phyloP scores from a whole-genome alignment of 2,797 vertebrate species.

The Myripristis murdjan region DNA sequence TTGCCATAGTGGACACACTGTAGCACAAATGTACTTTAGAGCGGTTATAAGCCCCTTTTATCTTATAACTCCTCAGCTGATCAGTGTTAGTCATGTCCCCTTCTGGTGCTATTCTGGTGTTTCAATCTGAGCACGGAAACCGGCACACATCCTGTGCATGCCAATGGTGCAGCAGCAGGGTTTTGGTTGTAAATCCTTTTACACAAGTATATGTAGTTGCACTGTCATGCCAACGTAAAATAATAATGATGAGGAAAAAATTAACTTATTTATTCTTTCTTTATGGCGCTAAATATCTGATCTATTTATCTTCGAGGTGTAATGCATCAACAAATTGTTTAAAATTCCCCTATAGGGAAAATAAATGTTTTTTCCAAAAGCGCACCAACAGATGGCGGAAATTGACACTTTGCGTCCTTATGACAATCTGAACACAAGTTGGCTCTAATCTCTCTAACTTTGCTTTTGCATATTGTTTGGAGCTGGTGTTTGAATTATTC shows the following conservation, averaged over 20 bases:
- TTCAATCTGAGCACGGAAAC: slow-evolving; percentile 63
- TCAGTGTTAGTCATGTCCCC: slow-evolving; percentile 66
- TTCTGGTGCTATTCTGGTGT: slow-evolving; percentile 57
- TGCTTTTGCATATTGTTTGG: too few relatives aligned
- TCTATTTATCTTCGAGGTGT: not conserved
- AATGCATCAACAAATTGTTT: not conserved
- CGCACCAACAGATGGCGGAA: slow-evolving; percentile 72
- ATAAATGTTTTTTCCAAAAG: slow-evolving; percentile 3
- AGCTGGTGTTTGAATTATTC: too few relatives aligned
- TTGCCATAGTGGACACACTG: slow-evolving; percentile 2
- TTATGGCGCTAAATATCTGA: slow-evolving; percentile 2
- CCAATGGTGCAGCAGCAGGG: slow-evolving; percentile 11
- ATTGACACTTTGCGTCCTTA: slow-evolving; percentile 17
- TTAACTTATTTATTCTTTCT: not conserved
- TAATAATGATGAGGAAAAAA: too few relatives aligned
- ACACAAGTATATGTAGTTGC: not conserved
- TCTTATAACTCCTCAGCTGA: slow-evolving; percentile 37
- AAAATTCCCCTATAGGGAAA: not conserved
- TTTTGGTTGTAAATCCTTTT: slow-evolving; percentile 18
- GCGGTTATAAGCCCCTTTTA: slow-evolving; percentile 41
- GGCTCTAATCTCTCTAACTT: too few relatives aligned
- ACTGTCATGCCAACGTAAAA: too few relatives aligned
- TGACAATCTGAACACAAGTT: not conserved
- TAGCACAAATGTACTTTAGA: slow-evolving; percentile 42
- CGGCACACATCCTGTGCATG: too few relatives aligned